Percentiles rank a stretch among this genome's conserved stretches.
Evolutionary conservation across 2,797 vertebrate species (phyloP).

Genomic region (Periophthalmus magnuspinnatus): DNA sequence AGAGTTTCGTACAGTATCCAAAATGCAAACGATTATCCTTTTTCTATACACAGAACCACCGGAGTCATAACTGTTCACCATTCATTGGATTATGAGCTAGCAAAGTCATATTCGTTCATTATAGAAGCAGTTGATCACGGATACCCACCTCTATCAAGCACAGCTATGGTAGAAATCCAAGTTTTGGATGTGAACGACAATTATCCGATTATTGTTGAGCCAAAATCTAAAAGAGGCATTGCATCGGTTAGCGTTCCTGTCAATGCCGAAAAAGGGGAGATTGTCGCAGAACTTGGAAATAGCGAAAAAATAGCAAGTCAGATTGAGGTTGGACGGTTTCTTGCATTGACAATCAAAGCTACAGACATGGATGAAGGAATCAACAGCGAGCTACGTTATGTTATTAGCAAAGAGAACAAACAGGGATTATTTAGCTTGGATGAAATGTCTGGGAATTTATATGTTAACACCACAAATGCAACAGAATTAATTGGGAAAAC

Average conservation of each 20-base stretch:
- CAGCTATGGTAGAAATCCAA: conserved; percentile 76
- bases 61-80: conserved; percentile 81
- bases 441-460: conserved; percentile 80
- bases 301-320: conserved; percentile 36
- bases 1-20: conserved; percentile 84
- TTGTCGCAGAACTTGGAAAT: conserved; percentile 71
- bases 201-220: conserved; percentile 78
- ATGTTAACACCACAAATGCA: conserved; percentile 85
- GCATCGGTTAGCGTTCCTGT: conserved; percentile 83
- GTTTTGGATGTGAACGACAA: conserved; percentile 89
- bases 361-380: conserved; percentile 84
- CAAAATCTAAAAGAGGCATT: conserved; percentile 74
- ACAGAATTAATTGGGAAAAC: conserved; percentile 85
- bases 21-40: conserved; percentile 63
- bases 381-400: conserved; percentile 82
- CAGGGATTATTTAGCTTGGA: conserved; percentile 80
- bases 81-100: conserved; percentile 85
- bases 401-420: conserved; percentile 70
- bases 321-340: conserved; percentile 57
- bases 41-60: conserved; percentile 80
- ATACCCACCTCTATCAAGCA: conserved; percentile 81
- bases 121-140: conserved; percentile 87
- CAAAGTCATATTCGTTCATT: conserved; percentile 77
- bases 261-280: conserved; percentile 79
- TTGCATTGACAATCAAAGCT: conserved; percentile 75